Percentiles rank a stretch among this genome's conserved stretches.
Evolutionary conservation across 92 coral and sea anemone genomes (phyloP).

Genomic region (Plumapathes pennacea): DNA sequence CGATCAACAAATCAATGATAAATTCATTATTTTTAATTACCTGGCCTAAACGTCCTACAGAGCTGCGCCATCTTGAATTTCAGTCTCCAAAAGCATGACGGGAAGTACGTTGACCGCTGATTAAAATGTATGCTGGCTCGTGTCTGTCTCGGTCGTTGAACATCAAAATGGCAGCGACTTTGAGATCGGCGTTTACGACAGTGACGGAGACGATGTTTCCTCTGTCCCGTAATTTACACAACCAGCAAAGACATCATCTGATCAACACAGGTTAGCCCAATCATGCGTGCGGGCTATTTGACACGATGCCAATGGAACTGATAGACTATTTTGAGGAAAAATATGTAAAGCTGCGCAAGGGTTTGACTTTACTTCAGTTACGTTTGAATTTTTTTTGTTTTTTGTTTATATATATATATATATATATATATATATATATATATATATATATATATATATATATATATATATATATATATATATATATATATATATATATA

Average conservation of each 20-base stretch:
- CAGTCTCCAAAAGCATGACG: slow-evolving; percentile 37
- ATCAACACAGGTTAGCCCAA: slow-evolving; percentile 82
- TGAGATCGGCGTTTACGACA: slow-evolving; percentile 83
- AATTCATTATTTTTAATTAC: slow-evolving; percentile 7
- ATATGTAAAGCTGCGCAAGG: too few relatives aligned
- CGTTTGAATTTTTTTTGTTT: too few relatives aligned
- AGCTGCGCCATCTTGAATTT: slow-evolving; percentile 84
- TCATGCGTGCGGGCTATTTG: not conserved
- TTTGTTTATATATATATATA: too few relatives aligned
- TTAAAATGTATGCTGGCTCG: slow-evolving; percentile 10
- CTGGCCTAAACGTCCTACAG: slow-evolving; percentile 28
- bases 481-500: too few relatives aligned
- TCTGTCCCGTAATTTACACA: slow-evolving; percentile 71
- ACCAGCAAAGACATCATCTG: slow-evolving; percentile 71
- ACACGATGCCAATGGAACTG: not conserved
- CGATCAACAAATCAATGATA: not conserved
- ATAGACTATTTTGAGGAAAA: too few relatives aligned
- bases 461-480: too few relatives aligned
- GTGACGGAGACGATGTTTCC: slow-evolving; percentile 98
- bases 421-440: too few relatives aligned
- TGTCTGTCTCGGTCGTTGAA: too few relatives aligned
- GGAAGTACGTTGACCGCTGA: not conserved
- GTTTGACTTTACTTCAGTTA: too few relatives aligned
- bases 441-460: too few relatives aligned
- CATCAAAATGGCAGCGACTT: slow-evolving; percentile 81